Conservation (phyloP, 2,888 invertebrate species). For the Plutella xylostella region DNA sequence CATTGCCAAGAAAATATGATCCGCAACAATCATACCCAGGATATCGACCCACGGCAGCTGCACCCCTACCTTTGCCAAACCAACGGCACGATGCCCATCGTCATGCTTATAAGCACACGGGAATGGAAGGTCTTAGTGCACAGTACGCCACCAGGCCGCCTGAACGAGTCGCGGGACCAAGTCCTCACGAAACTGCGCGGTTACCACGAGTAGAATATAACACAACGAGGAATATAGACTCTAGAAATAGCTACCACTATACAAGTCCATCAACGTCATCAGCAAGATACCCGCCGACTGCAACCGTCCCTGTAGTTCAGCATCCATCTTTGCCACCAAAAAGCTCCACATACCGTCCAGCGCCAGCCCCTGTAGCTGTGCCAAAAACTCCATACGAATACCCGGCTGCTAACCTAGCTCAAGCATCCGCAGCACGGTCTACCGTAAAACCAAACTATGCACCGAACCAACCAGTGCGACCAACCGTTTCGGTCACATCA, state of each 20-base stretch:
- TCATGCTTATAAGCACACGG: slow-evolving; percentile 42
- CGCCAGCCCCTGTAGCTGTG: slow-evolving; percentile 22
- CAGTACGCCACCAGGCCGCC: slow-evolving; percentile 41
- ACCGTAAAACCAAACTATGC: slow-evolving; percentile 46
- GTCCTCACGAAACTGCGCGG: slow-evolving; percentile 35
- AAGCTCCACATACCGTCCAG: slow-evolving; percentile 33
- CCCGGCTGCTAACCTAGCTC: slow-evolving; percentile 36
- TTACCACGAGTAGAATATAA: no score
- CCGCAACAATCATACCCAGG: slow-evolving; percentile 57
- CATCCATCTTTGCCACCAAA: slow-evolving; percentile 38
- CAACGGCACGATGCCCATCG: slow-evolving; percentile 48
- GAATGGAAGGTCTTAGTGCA: slow-evolving; percentile 35
- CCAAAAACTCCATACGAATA: slow-evolving; percentile 50
- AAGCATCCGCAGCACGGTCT: slow-evolving; percentile 46
- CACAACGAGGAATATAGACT: no score
- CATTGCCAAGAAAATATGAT: slow-evolving; percentile 51
- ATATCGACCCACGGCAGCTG: slow-evolving; percentile 40
- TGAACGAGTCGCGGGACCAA: slow-evolving; percentile 41
- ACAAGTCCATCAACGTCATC: slow-evolving; percentile 48
- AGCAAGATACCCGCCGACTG: slow-evolving; percentile 36
- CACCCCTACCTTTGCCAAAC: slow-evolving; percentile 39
- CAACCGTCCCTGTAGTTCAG: slow-evolving; percentile 37
- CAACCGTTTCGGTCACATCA: slow-evolving; percentile 62
- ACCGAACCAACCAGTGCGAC: slow-evolving; percentile 51
- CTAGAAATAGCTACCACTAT: slow-evolving; percentile 48